Evolutionary conservation across 2,113 vertebrate genomes (phyloP).

Genomic region (Scortum barcoo): DNA sequence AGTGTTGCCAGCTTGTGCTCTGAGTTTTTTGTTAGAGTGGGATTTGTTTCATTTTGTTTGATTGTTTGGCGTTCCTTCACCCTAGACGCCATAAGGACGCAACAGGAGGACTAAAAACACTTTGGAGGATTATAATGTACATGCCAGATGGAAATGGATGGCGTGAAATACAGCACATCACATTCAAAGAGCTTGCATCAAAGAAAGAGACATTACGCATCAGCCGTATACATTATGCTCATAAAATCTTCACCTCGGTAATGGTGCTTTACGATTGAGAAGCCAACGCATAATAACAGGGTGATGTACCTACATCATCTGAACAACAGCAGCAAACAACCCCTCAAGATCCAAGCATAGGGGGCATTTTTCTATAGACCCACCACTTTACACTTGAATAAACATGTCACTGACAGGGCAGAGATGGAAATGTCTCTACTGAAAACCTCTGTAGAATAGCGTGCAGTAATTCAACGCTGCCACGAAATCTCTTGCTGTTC

Average conservation of each 20-base stretch:
- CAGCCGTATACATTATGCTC: conserved; percentile 16
- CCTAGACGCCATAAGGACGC: no score
- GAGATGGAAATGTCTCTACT: background rate
- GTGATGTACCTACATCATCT: background rate
- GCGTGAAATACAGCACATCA: background rate
- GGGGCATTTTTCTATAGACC: background rate
- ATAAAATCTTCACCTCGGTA: conserved; percentile 7
- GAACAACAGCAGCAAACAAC: background rate
- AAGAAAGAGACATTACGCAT: background rate
- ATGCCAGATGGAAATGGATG: background rate
- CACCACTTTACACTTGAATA: background rate
- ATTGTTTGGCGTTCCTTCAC: no score
- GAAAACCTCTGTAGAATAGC: conserved; percentile 2
- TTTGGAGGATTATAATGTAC: background rate
- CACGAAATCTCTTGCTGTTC: conserved; percentile 12
- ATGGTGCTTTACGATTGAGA: background rate
- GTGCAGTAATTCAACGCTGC: conserved; percentile 5
- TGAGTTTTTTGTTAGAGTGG: no score
- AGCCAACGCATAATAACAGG: background rate
- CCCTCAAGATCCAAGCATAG: background rate
- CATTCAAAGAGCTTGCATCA: conserved; percentile 1
- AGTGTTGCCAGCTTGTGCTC: no score
- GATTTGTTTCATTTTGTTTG: no score
- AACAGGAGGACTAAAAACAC: background rate
- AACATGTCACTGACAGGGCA: background rate